Conservation (phyloP, 1,140 invertebrate genomes). For the Drosophila suzukii region DNA sequence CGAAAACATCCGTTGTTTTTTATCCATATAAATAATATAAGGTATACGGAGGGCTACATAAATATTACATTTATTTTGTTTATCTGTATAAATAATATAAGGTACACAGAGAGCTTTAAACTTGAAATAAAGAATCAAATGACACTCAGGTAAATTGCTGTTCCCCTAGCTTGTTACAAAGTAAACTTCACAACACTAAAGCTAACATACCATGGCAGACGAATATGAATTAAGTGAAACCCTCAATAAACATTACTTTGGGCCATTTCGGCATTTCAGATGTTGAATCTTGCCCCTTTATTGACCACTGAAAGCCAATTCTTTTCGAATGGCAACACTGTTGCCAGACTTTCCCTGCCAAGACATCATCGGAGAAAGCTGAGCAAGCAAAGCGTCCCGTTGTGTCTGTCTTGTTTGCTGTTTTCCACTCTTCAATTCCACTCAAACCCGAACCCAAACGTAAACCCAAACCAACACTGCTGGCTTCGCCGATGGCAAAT, state of each 20-base stretch:
- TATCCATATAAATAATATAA: too few relatives aligned
- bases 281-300: background rate
- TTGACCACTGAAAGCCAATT: background rate
- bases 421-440: conserved; percentile 21
- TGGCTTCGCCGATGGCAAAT: conserved; percentile 35
- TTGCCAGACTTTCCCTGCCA: background rate
- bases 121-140: too few relatives aligned
- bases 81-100: too few relatives aligned
- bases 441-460: background rate
- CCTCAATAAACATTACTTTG: background rate
- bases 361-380: conserved; percentile 23
- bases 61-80: too few relatives aligned
- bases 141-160: too few relatives aligned
- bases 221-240: background rate
- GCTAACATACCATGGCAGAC: too few relatives aligned
- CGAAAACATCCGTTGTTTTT: too few relatives aligned
- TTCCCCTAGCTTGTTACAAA: too few relatives aligned
- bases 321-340: background rate
- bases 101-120: too few relatives aligned
- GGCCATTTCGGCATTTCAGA: too few relatives aligned
- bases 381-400: conserved; percentile 28
- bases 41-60: too few relatives aligned
- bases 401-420: conserved; percentile 28
- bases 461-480: conserved; percentile 18
- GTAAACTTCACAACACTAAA: too few relatives aligned